Percentiles rank a stretch among this genome's conserved stretches.
Evolutionary conservation across 2,888 invertebrate species (phyloP).

Genomic region (Eremobia ochroleuca): DNA sequence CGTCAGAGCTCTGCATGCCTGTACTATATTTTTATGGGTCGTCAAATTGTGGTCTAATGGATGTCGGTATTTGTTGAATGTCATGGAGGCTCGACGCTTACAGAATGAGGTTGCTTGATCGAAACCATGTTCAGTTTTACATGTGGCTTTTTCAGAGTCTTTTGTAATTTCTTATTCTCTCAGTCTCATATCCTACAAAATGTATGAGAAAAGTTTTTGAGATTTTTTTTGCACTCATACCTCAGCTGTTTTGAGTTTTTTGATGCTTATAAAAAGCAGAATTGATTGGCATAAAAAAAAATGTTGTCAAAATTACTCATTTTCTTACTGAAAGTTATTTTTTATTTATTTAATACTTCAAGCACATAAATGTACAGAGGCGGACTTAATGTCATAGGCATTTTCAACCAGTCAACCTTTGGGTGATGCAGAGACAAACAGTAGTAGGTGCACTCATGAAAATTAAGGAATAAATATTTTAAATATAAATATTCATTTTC

Average conservation of each 20-base stretch:
- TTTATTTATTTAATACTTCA: too few relatives aligned
- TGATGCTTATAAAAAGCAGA: neutral
- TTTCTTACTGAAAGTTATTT: neutral
- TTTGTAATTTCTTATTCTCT: neutral
- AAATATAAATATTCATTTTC: too few relatives aligned
- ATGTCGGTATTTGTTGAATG: conserved; percentile 10
- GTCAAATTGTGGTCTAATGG: conserved; percentile 43
- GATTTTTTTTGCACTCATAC: neutral
- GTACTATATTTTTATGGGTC: conserved; percentile 58
- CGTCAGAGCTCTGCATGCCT: conserved; percentile 49
- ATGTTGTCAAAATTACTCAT: neutral
- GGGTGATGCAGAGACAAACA: too few relatives aligned
- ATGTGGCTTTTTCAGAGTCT: neutral
- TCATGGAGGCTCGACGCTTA: neutral
- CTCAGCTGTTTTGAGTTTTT: neutral
- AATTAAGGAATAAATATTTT: too few relatives aligned
- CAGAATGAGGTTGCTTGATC: neutral
- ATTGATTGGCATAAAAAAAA: neutral
- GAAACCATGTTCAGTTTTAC: neutral
- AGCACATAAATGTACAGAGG: too few relatives aligned
- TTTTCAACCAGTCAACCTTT: too few relatives aligned
- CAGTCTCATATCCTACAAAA: neutral
- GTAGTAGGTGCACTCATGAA: too few relatives aligned
- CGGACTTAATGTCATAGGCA: too few relatives aligned
- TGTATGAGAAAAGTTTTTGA: neutral